A percentile compares a stretch with the other conserved stretches of the same genome.
These are phyloP conservation scores for Eupsilia transversa DNA, from an alignment of 2,888 invertebrate species.

Conservation along the genomic window DNA sequence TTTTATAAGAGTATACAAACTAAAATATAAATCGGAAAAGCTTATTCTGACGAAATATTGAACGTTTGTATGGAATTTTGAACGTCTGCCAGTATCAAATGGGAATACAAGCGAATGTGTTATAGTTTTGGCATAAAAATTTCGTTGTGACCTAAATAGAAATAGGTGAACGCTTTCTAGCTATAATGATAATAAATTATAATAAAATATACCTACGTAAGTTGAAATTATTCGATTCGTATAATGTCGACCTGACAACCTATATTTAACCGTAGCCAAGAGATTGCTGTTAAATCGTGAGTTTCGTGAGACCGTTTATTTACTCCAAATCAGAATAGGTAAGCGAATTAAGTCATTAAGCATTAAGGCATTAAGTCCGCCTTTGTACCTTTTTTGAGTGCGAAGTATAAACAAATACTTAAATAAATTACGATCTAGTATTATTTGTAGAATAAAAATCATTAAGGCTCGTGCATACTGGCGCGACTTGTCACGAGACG, in stretches of 20 bases:
- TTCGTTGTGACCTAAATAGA: slow-evolving; percentile 53
- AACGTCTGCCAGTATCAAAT: slow-evolving; percentile 65
- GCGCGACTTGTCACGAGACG: too few relatives aligned
- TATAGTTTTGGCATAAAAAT: slow-evolving; percentile 61
- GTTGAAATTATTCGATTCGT: background rate
- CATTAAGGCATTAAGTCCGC: too few relatives aligned
- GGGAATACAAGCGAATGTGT: slow-evolving; percentile 45
- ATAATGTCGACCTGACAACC: slow-evolving; percentile 9
- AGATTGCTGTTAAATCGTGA: background rate
- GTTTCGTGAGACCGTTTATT: background rate
- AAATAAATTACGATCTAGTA: too few relatives aligned
- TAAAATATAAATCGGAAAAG: slow-evolving; percentile 54
- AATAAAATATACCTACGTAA: background rate
- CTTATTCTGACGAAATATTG: slow-evolving; percentile 46
- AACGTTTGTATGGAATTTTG: slow-evolving; percentile 58
- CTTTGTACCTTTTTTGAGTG: too few relatives aligned
- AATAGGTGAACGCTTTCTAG: slow-evolving; percentile 35
- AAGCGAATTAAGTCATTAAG: background rate
- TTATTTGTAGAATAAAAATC: background rate
- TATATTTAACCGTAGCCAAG: background rate
- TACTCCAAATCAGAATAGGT: background rate
- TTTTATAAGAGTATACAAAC: slow-evolving; percentile 12
- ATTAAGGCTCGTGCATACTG: too few relatives aligned
- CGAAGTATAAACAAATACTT: too few relatives aligned
- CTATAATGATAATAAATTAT: slow-evolving; percentile 9